These are phyloP conservation scores for Macropus fuliginosus DNA, from an alignment of 2,797 vertebrate genomes.

Conservation along the genomic window DNA sequence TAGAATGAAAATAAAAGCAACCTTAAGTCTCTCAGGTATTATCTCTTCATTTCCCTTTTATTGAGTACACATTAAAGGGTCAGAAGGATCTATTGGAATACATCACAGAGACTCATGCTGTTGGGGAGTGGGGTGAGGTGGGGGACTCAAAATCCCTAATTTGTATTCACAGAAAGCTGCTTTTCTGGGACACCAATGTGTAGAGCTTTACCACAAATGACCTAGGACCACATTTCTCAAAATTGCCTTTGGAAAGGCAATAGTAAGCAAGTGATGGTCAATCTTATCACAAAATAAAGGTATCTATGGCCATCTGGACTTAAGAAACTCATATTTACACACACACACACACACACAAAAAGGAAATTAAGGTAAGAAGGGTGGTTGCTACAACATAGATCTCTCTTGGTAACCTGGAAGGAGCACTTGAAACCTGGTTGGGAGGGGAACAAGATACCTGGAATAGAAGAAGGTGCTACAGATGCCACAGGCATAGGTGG, in stretches of 20 bases:
- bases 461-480: conserved; percentile 97
- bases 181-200: not conserved
- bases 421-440: not conserved
- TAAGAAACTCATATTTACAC: not conserved
- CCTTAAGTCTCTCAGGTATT: conserved; percentile 71
- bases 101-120: conserved; percentile 74
- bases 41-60: conserved; percentile 72
- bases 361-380: not conserved
- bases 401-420: fast-evolving
- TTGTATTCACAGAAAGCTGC: not conserved
- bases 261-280: not conserved
- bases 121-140: not conserved
- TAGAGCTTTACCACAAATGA: not conserved
- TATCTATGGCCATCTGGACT: not conserved
- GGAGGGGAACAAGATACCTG: conserved; percentile 87
- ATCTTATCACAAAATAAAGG: not conserved
- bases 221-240: not conserved
- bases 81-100: conserved; percentile 76
- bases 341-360: too few relatives aligned
- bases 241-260: not conserved
- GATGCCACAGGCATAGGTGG: conserved; percentile 98
- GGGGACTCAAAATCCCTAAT: not conserved
- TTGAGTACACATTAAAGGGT: conserved; percentile 70
- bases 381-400: not conserved
- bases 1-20: not conserved